Evolutionary conservation across 2,797 vertebrate genomes (phyloP).

Genomic region (Allobates femoralis): DNA sequence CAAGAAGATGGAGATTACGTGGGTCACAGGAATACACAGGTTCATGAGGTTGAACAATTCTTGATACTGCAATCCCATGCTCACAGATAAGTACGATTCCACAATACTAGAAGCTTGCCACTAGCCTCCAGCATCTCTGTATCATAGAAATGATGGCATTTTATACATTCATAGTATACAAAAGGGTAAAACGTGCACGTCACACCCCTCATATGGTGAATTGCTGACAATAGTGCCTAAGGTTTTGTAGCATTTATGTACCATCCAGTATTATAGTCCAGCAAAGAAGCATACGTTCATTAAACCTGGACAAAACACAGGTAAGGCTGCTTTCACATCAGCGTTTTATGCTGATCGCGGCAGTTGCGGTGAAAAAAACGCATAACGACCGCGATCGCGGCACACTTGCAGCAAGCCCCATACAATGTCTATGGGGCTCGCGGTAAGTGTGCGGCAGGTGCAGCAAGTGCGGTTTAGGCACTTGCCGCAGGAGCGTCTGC

Average conservation of each 20-base stretch:
- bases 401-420: no score
- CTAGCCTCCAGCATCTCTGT: neutral
- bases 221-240: neutral
- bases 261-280: neutral
- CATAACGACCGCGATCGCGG: no score
- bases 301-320: neutral
- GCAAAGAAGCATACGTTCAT: neutral
- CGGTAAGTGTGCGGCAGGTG: no score
- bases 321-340: no score
- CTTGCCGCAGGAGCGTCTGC: no score
- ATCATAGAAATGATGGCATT: neutral
- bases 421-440: no score
- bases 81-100: neutral
- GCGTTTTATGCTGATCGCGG: no score
- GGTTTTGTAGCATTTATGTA: neutral
- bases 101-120: neutral
- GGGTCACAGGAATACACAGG: no score
- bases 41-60: no score
- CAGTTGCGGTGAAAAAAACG: no score
- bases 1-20: neutral
- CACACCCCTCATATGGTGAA: neutral
- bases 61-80: neutral
- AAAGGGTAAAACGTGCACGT: neutral
- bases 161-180: neutral
- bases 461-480: no score